A percentile compares a stretch with the other conserved stretches of the same genome.
These are phyloP conservation scores for Lates japonicus DNA, from an alignment of 2,797 vertebrate genomes.

Conservation along the genomic window DNA sequence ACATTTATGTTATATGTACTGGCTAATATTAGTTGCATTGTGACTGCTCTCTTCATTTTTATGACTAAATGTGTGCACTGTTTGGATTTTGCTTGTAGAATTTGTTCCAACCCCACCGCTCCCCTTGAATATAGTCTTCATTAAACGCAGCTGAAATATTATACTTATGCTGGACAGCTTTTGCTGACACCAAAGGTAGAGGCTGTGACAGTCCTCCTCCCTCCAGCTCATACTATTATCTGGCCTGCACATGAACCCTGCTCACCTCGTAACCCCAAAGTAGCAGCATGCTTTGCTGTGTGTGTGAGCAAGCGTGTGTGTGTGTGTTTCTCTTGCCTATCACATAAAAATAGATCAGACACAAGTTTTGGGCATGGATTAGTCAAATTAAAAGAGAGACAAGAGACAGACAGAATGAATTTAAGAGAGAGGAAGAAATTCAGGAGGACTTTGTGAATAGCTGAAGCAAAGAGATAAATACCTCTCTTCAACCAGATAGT, in stretches of 20 bases:
- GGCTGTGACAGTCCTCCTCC: conserved; percentile 8
- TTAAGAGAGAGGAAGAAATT: background rate
- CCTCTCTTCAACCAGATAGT: background rate
- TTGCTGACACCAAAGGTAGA: conserved; percentile 46
- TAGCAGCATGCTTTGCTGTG: conserved; percentile 36
- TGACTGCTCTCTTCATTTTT: too few relatives aligned
- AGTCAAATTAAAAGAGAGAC: background rate
- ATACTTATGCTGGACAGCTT: conserved; percentile 38
- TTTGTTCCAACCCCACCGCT: background rate
- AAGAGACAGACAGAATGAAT: background rate
- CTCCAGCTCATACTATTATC: conserved; percentile 56
- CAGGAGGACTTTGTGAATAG: background rate
- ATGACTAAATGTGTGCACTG: too few relatives aligned
- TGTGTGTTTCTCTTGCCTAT: conserved; percentile 9
- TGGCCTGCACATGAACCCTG: conserved; percentile 67
- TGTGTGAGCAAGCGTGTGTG: conserved; percentile 11
- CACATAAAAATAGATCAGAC: conserved; percentile 28
- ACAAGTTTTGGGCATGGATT: background rate
- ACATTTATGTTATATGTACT: too few relatives aligned
- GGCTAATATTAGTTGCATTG: too few relatives aligned
- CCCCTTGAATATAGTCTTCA: background rate
- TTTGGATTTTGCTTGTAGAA: too few relatives aligned
- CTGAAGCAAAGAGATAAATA: background rate
- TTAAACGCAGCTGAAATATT: background rate
- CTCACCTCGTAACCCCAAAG: conserved; percentile 54